A percentile compares a stretch with the other conserved stretches of the same genome.
These are phyloP conservation scores for Heptranchias perlo DNA, from an alignment of 2,113 vertebrate genomes.

Conservation along the genomic window DNA sequence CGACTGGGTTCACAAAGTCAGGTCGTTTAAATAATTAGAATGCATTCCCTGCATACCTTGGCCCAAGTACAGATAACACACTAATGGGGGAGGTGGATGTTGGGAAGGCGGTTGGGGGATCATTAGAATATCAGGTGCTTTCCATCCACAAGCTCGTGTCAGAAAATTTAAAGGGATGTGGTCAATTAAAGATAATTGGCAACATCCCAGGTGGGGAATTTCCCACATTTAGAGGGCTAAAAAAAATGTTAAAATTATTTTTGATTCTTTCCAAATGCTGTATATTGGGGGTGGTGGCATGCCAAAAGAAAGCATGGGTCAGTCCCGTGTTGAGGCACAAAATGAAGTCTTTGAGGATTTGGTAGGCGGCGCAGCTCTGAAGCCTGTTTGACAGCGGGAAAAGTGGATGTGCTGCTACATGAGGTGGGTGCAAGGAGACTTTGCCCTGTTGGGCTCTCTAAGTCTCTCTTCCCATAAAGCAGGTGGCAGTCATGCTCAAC, in stretches of 20 bases:
- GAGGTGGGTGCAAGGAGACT: neutral
- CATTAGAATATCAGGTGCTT: neutral
- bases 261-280: neutral
- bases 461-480: neutral
- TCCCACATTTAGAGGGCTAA: neutral
- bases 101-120: too few species aligned
- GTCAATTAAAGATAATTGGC: neutral
- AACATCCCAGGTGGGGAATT: neutral
- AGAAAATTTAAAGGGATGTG: neutral
- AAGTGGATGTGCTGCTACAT: neutral
- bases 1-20: neutral
- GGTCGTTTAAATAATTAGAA: neutral
- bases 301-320: neutral
- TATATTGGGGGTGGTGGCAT: neutral
- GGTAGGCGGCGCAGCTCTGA: neutral
- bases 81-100: neutral
- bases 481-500: neutral
- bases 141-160: neutral
- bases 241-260: neutral
- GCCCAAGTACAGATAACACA: neutral
- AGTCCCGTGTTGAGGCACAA: neutral
- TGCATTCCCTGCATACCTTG: neutral
- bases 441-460: neutral
- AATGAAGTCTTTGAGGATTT: neutral
- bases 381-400: neutral